A percentile compares a stretch with the other conserved stretches of the same genome.
These are phyloP conservation scores for Etheostoma perlongum DNA, from an alignment of 2,797 vertebrate genomes.

Conservation along the genomic window DNA sequence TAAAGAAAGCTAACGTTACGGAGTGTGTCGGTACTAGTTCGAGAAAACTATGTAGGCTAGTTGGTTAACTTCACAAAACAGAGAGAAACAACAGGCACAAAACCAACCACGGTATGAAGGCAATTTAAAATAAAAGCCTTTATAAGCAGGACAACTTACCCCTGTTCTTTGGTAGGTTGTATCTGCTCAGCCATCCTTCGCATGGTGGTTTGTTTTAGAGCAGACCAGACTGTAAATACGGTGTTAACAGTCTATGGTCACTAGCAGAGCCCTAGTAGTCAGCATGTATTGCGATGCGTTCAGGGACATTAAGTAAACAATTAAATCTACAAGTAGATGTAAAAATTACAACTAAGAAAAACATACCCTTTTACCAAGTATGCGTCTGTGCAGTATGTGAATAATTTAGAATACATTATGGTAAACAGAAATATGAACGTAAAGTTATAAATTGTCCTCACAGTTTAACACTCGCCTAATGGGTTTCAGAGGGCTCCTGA, in stretches of 20 bases:
- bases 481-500: background rate
- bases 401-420: background rate
- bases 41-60: background rate
- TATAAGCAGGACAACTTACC: conserved; percentile 40
- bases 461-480: background rate
- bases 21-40: background rate
- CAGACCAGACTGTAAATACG: too few species aligned
- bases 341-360: too few species aligned
- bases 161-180: conserved; percentile 46
- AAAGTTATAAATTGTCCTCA: rapidly evolving
- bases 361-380: rapidly evolving
- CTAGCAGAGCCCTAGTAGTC: background rate
- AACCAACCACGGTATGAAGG: background rate
- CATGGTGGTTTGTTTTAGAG: conserved; percentile 40
- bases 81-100: background rate
- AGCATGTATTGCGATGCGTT: conserved; percentile 50
- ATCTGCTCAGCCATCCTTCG: conserved; percentile 78
- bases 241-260: too few species aligned
- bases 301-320: background rate
- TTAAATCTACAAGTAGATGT: too few species aligned
- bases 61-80: background rate
- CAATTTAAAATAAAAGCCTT: background rate
- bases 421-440: too few species aligned
- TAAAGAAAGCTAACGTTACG: background rate
- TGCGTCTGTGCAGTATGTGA: background rate